Evolutionary conservation across 2,113 vertebrate genomes (phyloP), one percentile per base, ranked within the genome.

Genomic region (Tympanuchus pallidicinctus): DNA sequence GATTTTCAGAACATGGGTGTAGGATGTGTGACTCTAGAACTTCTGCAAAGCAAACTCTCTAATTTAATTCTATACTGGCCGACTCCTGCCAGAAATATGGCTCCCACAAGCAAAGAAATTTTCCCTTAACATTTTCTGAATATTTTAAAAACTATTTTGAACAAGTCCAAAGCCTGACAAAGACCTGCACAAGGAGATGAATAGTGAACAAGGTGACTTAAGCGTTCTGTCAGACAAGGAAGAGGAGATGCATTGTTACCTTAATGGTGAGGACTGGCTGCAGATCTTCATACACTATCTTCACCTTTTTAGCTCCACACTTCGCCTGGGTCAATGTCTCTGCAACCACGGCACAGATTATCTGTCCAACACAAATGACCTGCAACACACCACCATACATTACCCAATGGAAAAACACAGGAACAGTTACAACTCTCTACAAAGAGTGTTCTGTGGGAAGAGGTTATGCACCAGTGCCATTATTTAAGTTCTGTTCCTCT

Each of bases 301-400:
- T 97, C 69, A 97, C 94, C 73, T 79, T 95, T 47, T 92, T 71
- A 36, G 89, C 92, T 4, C 95, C 93, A 3, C 48, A 64, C 50
- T 84, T 97, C 6, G 96, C 96, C 20, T 90, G 94, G 52, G 89
- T 75, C 17, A 91, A 61, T 77, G 97, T 96, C n/a, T 97, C 95
- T 10, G 97, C 97, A 22, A 97, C 92, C 54, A 97, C 92, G 3
- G 93, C 92, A 77, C 97, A 96, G 82, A 97, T n/a, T 25, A 97
- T 94, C 92, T 97, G 96, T 66, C 97, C 97, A 80, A 97, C 92
- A 6, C 96, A 97, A 43, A 97, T 89, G 30, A 98, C 97, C 97
- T 97, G 91, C n/a, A 79, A 70, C 65, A 88, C 52, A 92, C 25
- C 86, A 79, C 40, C 4, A 17, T 19, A n/a, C 36, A 61, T 14